Evolutionary conservation across 1,140 invertebrate genomes (phyloP), one percentile per base, ranked within the genome.

Genomic region (Saccostrea echinata): DNA sequence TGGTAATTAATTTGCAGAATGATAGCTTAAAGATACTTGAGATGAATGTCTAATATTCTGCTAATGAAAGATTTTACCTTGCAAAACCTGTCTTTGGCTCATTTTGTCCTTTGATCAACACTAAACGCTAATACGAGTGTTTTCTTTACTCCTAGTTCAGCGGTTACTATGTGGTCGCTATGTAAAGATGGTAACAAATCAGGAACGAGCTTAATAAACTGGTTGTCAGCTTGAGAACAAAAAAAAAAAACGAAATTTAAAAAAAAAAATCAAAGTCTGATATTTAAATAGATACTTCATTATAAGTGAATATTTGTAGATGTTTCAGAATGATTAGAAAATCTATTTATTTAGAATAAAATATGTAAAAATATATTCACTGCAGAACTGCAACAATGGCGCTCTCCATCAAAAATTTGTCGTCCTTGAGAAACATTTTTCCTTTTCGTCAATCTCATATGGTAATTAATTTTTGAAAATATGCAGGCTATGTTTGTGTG

Each of bases 1-100:
- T 43, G 43, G 43, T 0, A 43, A 8, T 43, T 43, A 43, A 43
- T 43, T 43, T 43, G 43, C 43, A 43, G 4, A 43, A 43, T 8
- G 0, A 43, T 43, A 3, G 43, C 43, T 8, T 43, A 43, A 43
- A 43, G 43, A 43, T 43, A 43, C 43, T 43, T 6, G n/a, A 43
- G 43, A 43, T 43, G 9, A 43, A 8, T 43, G 43, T 43, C 6
- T 8, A 43, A 43, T 3, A 8, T 43, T 43, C 43, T 43, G 9
- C 9, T 43, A 43, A 4, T 43, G 6, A 24, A 86, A 52, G 81
- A 68, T 9, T 87, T 87, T 91, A 95, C 94, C 93, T 94, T 95
- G 94, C 90, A 95, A 89, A 84, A 94, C 94, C 90, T 95, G 94
- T 91, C 94, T 89, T 88, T 93, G 93, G 86, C 93, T 94, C 94